phyloP scores from a whole-genome alignment of 2,113 vertebrate genomes.

The Ramphastos sulfuratus region DNA sequence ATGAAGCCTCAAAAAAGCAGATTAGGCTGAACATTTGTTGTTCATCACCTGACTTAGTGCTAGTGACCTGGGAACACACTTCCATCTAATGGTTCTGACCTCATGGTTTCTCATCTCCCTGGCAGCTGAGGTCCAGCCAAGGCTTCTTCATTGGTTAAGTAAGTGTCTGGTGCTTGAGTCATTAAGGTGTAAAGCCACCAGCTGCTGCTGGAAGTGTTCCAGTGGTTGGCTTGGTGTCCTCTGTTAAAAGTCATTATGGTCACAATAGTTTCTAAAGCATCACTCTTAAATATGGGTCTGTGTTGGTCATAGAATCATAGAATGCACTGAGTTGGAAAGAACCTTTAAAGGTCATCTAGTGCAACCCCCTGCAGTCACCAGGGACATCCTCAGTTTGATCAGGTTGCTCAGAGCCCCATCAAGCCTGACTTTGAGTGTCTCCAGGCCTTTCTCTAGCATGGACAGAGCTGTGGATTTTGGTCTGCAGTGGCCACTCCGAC shows the following conservation, averaged over 20 bases:
- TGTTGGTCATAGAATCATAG: not conserved
- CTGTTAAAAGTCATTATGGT: not conserved
- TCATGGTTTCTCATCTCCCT: not conserved
- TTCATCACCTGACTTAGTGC: not conserved
- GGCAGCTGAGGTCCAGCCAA: not conserved
- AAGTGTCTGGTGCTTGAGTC: not conserved
- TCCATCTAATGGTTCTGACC: not conserved
- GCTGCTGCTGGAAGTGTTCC: not conserved
- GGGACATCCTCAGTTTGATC: too few relatives aligned
- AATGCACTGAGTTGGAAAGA: too few relatives aligned
- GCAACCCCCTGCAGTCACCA: too few relatives aligned
- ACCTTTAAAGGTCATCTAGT: too few relatives aligned
- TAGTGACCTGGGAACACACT: fast-evolving
- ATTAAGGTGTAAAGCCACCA: fast-evolving
- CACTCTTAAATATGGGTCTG: fast-evolving
- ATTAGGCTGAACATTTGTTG: not conserved
- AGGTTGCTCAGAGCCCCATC: too few relatives aligned
- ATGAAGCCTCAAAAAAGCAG: not conserved
- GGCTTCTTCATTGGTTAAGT: not conserved
- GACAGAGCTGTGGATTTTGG: not conserved
- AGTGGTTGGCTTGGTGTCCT: not conserved
- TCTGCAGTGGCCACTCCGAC: fast-evolving
- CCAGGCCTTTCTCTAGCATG: fast-evolving
- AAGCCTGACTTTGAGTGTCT: too few relatives aligned
- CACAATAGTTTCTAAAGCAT: not conserved